These are phyloP conservation scores for Eunapius fragilis DNA, from an alignment of 37 sponge, comb jelly and placozoan species.

Conservation along the genomic window DNA sequence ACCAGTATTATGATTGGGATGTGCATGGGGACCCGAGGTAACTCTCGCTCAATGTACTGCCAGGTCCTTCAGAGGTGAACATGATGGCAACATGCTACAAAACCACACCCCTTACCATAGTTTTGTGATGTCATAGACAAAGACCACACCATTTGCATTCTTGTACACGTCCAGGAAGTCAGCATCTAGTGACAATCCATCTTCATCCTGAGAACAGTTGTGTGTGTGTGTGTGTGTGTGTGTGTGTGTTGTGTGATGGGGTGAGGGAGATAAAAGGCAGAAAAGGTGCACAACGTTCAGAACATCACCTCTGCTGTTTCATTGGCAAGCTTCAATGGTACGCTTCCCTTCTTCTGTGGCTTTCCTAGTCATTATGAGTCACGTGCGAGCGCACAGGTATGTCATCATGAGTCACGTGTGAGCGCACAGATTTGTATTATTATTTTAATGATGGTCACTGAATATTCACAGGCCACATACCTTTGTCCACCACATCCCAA, in stretches of 20 bases:
- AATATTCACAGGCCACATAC: conserved; percentile 20
- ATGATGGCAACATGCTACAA: background rate
- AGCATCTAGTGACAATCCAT: conserved; percentile 65
- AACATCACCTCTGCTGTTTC: background rate
- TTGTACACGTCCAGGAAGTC: conserved; percentile 94
- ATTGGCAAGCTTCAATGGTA: conserved; percentile 47
- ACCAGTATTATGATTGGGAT: conserved; percentile 91
- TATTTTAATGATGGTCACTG: too few species aligned
- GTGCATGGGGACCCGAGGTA: conserved; percentile 78
- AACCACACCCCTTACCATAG: conserved; percentile 74
- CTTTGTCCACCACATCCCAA: conserved; percentile 98
- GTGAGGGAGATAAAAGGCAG: too few species aligned
- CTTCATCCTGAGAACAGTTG: background rate
- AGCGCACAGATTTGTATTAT: background rate
- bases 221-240: background rate
- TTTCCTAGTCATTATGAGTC: conserved; percentile 2
- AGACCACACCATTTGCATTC: conserved; percentile 83
- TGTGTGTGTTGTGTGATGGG: too few species aligned
- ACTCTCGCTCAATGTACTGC: conserved; percentile 84
- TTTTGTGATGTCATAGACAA: conserved; percentile 89
- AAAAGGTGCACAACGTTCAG: background rate
- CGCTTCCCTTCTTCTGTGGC: conserved; percentile 20
- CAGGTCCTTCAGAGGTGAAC: conserved; percentile 75
- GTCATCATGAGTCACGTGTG: background rate
- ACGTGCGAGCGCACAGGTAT: background rate